Conservation (phyloP, 2,113 vertebrate genomes). For the Clupea harengus region DNA sequence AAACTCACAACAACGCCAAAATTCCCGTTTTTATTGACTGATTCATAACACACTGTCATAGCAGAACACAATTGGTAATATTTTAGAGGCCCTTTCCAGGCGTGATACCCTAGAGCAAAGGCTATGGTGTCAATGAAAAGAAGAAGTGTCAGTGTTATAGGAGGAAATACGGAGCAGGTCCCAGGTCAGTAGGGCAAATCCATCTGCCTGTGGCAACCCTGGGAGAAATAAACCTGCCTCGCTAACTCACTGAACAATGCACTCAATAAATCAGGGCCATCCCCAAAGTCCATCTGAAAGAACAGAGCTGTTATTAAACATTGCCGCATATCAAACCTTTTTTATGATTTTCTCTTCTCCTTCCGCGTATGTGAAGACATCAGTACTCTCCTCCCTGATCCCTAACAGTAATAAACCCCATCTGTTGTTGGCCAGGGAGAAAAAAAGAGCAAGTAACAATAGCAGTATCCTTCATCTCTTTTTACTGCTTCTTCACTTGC, state of each 20-base stretch:
- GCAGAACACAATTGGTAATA: not conserved
- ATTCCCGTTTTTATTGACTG: not conserved
- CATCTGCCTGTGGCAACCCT: not conserved
- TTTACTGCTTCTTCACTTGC: not conserved
- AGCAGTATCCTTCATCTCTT: not conserved
- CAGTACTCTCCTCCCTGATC: not conserved
- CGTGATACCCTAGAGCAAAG: not conserved
- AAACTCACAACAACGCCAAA: not conserved
- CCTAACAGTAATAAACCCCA: not conserved
- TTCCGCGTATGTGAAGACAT: not conserved
- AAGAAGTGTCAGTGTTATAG: not conserved
- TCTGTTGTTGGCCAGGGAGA: not conserved
- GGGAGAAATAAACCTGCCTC: slow-evolving; percentile 10
- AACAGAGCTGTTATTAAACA: not conserved
- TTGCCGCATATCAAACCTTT: not conserved
- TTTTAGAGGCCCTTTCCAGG: not conserved
- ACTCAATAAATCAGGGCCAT: not conserved
- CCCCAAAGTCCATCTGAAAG: slow-evolving; percentile 12
- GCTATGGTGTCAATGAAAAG: not conserved
- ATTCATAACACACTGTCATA: not conserved
- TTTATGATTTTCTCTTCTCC: not conserved
- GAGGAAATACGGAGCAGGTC: not conserved
- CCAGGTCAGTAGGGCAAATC: not conserved
- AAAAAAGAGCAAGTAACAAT: not conserved
- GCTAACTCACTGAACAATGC: not conserved